A percentile compares a stretch with the other conserved stretches of the same genome.
phyloP scores from a whole-genome alignment of 2,113 vertebrate species.

The Silurus asotus region DNA sequence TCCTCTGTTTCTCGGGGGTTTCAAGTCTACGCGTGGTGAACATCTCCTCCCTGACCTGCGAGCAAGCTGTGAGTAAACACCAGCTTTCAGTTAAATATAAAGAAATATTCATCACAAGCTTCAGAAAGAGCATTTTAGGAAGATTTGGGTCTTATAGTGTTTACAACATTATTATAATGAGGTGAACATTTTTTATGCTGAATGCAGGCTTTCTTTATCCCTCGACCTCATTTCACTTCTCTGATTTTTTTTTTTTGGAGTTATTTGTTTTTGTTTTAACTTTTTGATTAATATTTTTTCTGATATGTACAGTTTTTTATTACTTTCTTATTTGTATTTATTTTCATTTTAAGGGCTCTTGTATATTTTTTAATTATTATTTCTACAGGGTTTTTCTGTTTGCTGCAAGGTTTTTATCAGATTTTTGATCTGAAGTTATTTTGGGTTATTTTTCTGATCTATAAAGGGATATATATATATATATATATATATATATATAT shows the following conservation, averaged over 20 bases:
- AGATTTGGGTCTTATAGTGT: background rate
- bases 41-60: constrained; percentile 45
- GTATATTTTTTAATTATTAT: too few relatives aligned
- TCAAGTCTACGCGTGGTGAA: constrained; percentile 39
- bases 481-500: too few relatives aligned
- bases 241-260: background rate
- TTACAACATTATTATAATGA: background rate
- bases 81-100: background rate
- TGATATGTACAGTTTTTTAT: too few relatives aligned
- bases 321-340: too few relatives aligned
- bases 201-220: background rate
- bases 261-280: too few relatives aligned
- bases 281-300: too few relatives aligned
- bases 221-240: background rate
- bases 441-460: too few relatives aligned
- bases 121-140: background rate
- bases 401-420: too few relatives aligned
- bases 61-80: constrained; percentile 46
- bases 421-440: too few relatives aligned
- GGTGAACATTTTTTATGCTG: background rate
- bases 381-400: too few relatives aligned
- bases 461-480: too few relatives aligned
- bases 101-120: background rate
- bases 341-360: too few relatives aligned
- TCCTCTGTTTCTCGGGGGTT: background rate